Evolutionary conservation across 2,888 invertebrate genomes (phyloP).

Genomic region (Lampropteryx suffumata): DNA sequence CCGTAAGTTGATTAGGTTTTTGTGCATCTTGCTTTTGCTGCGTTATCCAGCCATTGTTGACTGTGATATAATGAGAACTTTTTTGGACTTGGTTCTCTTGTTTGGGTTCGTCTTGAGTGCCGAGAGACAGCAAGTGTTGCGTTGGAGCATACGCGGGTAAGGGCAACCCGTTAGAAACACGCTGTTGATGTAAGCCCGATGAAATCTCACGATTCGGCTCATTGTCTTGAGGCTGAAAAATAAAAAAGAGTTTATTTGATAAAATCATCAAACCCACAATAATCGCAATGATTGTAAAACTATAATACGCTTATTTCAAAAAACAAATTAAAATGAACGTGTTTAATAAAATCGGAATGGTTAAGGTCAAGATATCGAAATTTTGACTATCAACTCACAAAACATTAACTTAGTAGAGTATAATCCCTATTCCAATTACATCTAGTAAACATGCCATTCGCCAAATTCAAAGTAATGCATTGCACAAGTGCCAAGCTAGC

Average conservation of each 20-base stretch:
- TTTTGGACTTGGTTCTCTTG: constrained; percentile 67
- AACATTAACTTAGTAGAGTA: not conserved
- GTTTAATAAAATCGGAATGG: too few species aligned
- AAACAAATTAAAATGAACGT: too few species aligned
- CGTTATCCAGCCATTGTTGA: constrained; percentile 77
- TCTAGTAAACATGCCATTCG: constrained; percentile 15
- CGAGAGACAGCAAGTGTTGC: constrained; percentile 49
- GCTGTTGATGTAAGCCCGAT: constrained; percentile 51
- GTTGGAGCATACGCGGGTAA: constrained; percentile 46
- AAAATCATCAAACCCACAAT: not conserved
- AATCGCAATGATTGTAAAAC: too few species aligned
- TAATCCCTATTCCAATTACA: constrained; percentile 4
- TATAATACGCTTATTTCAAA: too few species aligned
- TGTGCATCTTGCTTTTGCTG: constrained; percentile 64
- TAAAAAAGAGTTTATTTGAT: constrained; percentile 26
- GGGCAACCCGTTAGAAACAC: constrained; percentile 49
- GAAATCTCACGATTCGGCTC: constrained; percentile 59
- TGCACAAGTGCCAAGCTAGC: constrained; percentile 38
- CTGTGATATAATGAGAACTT: constrained; percentile 74
- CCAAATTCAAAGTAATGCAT: constrained; percentile 28
- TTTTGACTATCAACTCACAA: not conserved
- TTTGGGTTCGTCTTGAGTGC: constrained; percentile 60
- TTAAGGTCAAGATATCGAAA: not conserved
- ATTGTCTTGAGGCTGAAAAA: constrained; percentile 62
- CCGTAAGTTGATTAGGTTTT: constrained; percentile 45